Base-by-base conservation (phyloP, 2,888 invertebrate species). In the Dryobotodes eremita region DNA sequence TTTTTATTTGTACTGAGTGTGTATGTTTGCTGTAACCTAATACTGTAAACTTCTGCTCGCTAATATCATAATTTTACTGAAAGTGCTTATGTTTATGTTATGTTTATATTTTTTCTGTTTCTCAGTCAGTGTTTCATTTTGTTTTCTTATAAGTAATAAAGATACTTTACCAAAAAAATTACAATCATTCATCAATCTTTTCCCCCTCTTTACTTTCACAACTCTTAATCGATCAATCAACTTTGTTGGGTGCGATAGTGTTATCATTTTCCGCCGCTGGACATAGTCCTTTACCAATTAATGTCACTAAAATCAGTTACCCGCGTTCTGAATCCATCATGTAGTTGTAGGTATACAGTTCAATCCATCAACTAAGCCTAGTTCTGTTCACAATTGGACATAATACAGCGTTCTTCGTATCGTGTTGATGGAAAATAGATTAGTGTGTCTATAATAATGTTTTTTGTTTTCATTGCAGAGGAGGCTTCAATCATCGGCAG, bases 401-500 rank as follows among this genome's bases (percentile, higher is more conserved):
- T 57, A 42, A 42, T 23, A 82, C 48, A 50, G 36, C 17, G 13
- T 26, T 42, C 8, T 55, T 78, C 11, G 8, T 26, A 20, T 50
- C 5, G n/a, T 36, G 50, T 71, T n/a, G 1, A 42, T 50, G 3
- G n/a, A 17, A 48, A 36, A n/a, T 48, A 36, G 11, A 72, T 72
- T 48, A 8, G 42, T 10, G 4, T 46, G 17, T 26, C 13, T 48
- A 11, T 11, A 26, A 36, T 10, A 20, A 66, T 68, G 6, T 57
- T 62, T 0, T 42, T 80, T 71, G 36, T 80, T 53, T 84, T 57
- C 2, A 26, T 91, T 92, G 6, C 94, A 96, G 96, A 96, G 92
- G 96, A 96, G 90, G 93, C 94, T 79, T 96, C 96, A 36, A 95
- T 96, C 77, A 94, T 96, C 77, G 96, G 94, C 89, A 96, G 95